Base-by-base conservation (phyloP, 1,140 invertebrate species). In the Pectinophora gossypiella region DNA sequence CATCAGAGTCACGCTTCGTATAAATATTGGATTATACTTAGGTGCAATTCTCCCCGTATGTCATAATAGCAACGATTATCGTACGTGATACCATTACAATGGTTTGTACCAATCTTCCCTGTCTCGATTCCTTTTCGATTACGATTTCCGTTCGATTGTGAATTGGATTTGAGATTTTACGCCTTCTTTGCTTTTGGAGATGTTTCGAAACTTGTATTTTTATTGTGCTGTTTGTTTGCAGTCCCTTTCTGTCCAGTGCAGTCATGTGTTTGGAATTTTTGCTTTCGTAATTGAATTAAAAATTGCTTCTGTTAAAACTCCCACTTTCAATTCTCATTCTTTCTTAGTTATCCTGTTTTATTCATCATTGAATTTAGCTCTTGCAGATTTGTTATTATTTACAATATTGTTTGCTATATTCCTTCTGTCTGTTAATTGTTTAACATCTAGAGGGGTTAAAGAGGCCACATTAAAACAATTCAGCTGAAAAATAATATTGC, bases 11-110 rank as follows among this genome's bases (percentile, higher is more conserved):
- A 76, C 69, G 68, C 63, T 71, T 72, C 73, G 62, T 72, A 84
- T 82, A 82, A 80, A 85, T 86, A 86, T 85, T 86, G 83, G 80
- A 84, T 86, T 86, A 86, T 83, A 84, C 57, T 83, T 83, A 81
- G 80, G 78, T 80, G 78, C 79, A 81, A 83, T 86, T 81, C 80
- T 75, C 63, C 69, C 68, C 75, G 79, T 80, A 83, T 86, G 83
- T 86, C 79, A 86, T 86, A 86, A 86, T 86, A 76, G 72, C 76
- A 52, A 67, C 74, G 81, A 83, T 86, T 86, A 86, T 83, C 60
- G 71, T 85, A 86, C 83, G 83, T 86, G 83, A 86, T 83, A 75
- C 73, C 64, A 86, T 86, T 85, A 86, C 79, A 85, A 86, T 79
- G 61, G 69, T 58, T 72, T 78, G 66, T 72, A 44, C 45, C 66